Conservation (phyloP, 2,113 vertebrate genomes). For the Silurus asotus region DNA sequence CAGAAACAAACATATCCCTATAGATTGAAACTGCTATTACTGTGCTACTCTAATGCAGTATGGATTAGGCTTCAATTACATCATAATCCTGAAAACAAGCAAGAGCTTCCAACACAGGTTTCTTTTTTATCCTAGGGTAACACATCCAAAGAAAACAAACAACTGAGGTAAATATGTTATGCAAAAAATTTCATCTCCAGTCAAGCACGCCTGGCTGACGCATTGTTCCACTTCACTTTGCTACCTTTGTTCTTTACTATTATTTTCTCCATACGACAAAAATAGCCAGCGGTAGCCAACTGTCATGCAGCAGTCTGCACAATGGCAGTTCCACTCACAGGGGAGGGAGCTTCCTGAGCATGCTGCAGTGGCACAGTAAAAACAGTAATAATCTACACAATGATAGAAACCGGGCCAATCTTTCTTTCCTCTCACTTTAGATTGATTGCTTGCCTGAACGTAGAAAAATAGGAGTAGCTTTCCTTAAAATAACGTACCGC, state of each 20-base stretch:
- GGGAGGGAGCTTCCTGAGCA: slow-evolving; percentile 68
- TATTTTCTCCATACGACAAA: slow-evolving; percentile 60
- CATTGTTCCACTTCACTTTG: slow-evolving; percentile 58
- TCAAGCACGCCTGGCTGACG: slow-evolving; percentile 30
- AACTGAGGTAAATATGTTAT: slow-evolving; percentile 18
- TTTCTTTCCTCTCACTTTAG: not conserved
- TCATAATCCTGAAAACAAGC: not conserved
- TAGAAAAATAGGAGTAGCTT: slow-evolving; percentile 2
- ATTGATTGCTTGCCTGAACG: not conserved
- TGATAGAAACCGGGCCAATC: slow-evolving; percentile 28
- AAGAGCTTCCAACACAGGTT: not conserved
- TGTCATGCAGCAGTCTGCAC: slow-evolving; percentile 60
- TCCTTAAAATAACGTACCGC: not conserved
- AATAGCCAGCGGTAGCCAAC: slow-evolving; percentile 61
- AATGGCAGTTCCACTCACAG: slow-evolving; percentile 63
- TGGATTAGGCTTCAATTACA: not conserved
- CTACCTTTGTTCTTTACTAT: slow-evolving; percentile 55
- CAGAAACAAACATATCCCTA: not conserved
- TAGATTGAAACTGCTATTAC: not conserved
- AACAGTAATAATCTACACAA: slow-evolving; percentile 51
- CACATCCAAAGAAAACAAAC: slow-evolving; percentile 10
- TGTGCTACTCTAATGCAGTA: not conserved
- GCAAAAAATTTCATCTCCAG: slow-evolving; percentile 12
- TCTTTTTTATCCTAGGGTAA: not conserved
- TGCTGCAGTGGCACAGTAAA: slow-evolving; percentile 49